These are phyloP conservation scores for Coptotermes formosanus DNA, from an alignment of 1,140 invertebrate genomes.

Conservation along the genomic window DNA sequence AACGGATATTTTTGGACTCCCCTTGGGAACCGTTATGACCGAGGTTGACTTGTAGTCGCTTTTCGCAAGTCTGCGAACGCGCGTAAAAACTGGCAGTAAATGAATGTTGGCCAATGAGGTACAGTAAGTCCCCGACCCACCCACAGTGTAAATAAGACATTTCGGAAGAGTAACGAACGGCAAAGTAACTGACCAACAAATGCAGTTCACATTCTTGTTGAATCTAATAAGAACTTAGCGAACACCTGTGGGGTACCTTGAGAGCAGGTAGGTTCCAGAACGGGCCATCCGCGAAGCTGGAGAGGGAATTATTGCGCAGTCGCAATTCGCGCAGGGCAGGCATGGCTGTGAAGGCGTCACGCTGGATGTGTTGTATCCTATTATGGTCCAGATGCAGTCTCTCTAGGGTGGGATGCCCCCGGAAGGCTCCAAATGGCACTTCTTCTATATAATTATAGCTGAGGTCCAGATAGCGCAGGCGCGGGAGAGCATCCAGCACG, in stretches of 20 bases:
- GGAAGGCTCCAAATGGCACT: conserved; percentile 69
- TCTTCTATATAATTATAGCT: conserved; percentile 68
- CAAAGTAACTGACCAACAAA: too few species aligned
- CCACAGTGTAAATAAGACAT: too few species aligned
- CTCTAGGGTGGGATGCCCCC: conserved; percentile 75
- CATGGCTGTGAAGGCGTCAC: conserved; percentile 75
- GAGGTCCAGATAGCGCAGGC: conserved; percentile 71
- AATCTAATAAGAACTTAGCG: too few species aligned
- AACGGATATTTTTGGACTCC: too few species aligned
- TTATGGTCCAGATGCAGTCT: conserved; percentile 79
- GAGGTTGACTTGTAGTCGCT: too few species aligned
- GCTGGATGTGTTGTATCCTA: conserved; percentile 66
- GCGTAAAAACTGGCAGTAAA: too few species aligned
- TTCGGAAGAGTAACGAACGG: too few species aligned
- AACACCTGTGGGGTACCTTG: conserved; percentile 52
- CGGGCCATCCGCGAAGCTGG: conserved; percentile 56
- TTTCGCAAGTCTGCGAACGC: too few species aligned
- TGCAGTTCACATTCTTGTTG: too few species aligned
- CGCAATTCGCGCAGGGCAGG: conserved; percentile 76
- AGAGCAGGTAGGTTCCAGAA: conserved; percentile 76
- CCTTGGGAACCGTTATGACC: too few species aligned
- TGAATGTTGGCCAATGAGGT: too few species aligned
- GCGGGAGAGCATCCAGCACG: conserved; percentile 71
- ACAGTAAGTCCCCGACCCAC: too few species aligned
- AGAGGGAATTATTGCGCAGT: conserved; percentile 74